Evolutionary conservation across 2,888 invertebrate species (phyloP).

Genomic region (Brenthis ino): DNA sequence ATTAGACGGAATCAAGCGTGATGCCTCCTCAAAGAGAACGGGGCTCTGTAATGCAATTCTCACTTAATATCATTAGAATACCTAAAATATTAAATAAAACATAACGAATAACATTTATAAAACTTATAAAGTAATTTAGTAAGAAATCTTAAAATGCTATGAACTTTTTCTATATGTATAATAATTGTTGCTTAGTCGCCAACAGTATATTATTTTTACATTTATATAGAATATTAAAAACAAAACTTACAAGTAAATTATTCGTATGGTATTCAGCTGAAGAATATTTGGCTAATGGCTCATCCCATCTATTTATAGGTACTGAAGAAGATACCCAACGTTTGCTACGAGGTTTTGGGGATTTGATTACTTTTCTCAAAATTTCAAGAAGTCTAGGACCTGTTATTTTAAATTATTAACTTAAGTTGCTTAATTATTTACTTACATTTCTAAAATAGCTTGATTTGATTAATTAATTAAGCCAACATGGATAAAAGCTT

Average conservation of each 20-base stretch:
- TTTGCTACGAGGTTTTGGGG: constrained; percentile 83
- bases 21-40: constrained; percentile 91
- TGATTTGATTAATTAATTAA: too few relatives aligned
- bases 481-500: too few relatives aligned
- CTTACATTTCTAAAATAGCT: too few relatives aligned
- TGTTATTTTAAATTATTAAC: constrained; percentile 17
- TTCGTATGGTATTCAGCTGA: constrained; percentile 94
- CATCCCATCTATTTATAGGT: constrained; percentile 83
- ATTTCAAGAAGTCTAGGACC: constrained; percentile 81
- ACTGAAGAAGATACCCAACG: constrained; percentile 93
- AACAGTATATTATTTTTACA: too few relatives aligned
- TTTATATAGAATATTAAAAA: too few relatives aligned
- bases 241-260: constrained; percentile 84
- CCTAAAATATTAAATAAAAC: too few relatives aligned
- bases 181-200: too few relatives aligned
- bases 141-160: too few relatives aligned
- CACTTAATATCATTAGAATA: not conserved
- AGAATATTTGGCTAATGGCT: constrained; percentile 70
- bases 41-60: constrained; percentile 77
- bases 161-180: too few relatives aligned
- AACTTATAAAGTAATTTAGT: too few relatives aligned
- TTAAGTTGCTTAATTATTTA: too few relatives aligned
- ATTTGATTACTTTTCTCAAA: constrained; percentile 81
- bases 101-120: too few relatives aligned
- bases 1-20: constrained; percentile 87